Evolutionary conservation across 2,888 invertebrate species (phyloP).

Genomic region (Catocala nupta): DNA sequence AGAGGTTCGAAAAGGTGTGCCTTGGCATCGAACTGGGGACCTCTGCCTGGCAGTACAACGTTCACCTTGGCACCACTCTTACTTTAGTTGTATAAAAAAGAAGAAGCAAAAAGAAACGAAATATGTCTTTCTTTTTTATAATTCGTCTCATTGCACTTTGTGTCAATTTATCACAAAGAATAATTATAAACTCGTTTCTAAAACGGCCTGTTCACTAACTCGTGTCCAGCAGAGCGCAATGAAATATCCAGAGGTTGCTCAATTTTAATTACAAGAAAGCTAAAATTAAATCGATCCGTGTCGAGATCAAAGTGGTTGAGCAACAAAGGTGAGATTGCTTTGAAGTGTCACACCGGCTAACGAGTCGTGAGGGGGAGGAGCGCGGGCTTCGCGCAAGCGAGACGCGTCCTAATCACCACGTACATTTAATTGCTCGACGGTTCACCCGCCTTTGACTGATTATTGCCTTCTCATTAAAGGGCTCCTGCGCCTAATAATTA

Average conservation of each 20-base stretch:
- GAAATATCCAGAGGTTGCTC: slow-evolving; percentile 59
- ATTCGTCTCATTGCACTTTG: neutral
- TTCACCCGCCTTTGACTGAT: slow-evolving; percentile 53
- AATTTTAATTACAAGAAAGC: slow-evolving; percentile 75
- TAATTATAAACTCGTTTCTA: slow-evolving; percentile 8
- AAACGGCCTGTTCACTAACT: slow-evolving; percentile 13
- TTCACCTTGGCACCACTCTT: too few relatives aligned
- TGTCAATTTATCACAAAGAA: neutral
- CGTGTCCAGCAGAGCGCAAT: slow-evolving; percentile 43
- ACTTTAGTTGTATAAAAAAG: too few relatives aligned
- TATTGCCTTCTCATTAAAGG: slow-evolving; percentile 42
- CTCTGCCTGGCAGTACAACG: too few relatives aligned
- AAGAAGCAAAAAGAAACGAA: too few relatives aligned
- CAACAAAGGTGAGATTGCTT: slow-evolving; percentile 76
- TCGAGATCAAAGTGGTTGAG: slow-evolving; percentile 73
- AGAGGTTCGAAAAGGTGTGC: too few relatives aligned
- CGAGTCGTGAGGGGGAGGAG: slow-evolving; percentile 50
- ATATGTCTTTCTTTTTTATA: too few relatives aligned
- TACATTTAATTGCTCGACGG: slow-evolving; percentile 64
- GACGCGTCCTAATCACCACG: slow-evolving; percentile 60
- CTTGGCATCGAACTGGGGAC: too few relatives aligned
- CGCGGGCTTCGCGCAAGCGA: slow-evolving; percentile 50
- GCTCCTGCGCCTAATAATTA: slow-evolving; percentile 20
- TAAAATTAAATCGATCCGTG: slow-evolving; percentile 71
- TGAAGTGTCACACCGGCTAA: slow-evolving; percentile 68